Conservation (phyloP, 2,888 invertebrate genomes). For the Pseudoips prasinana region DNA sequence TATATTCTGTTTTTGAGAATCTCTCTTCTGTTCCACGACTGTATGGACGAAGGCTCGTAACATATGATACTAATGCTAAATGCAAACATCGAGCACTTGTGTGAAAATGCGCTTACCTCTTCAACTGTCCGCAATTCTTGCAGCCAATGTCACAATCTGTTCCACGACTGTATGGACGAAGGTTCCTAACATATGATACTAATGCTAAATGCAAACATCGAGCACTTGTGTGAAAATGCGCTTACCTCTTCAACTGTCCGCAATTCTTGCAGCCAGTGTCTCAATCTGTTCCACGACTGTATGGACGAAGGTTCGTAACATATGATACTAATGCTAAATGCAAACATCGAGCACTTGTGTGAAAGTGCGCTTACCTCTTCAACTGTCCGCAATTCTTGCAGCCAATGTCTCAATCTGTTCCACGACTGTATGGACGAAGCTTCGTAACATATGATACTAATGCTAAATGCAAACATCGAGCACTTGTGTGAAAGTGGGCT, state of each 20-base stretch:
- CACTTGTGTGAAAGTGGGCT: no score
- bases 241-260: constrained; percentile 81
- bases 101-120: no score
- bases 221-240: no score
- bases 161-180: constrained; percentile 80
- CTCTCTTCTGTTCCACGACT: constrained; percentile 83
- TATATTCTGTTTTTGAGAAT: no score
- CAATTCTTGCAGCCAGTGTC: constrained; percentile 86
- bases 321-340: no score
- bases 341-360: no score
- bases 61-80: no score
- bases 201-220: no score
- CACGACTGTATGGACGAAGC: constrained; percentile 82
- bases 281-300: constrained; percentile 81
- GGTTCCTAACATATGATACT: constrained; percentile 88
- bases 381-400: constrained; percentile 82
- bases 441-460: constrained; percentile 88
- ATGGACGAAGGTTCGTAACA: constrained; percentile 85
- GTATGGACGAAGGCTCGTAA: constrained; percentile 83
- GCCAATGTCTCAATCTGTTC: constrained; percentile 84
- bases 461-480: no score
- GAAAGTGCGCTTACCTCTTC: constrained; percentile 84
- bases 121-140: constrained; percentile 83
- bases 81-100: no score
- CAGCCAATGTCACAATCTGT: constrained; percentile 85